Base-by-base conservation (phyloP, 2,888 invertebrate species). In the Ophion ventricosus region DNA sequence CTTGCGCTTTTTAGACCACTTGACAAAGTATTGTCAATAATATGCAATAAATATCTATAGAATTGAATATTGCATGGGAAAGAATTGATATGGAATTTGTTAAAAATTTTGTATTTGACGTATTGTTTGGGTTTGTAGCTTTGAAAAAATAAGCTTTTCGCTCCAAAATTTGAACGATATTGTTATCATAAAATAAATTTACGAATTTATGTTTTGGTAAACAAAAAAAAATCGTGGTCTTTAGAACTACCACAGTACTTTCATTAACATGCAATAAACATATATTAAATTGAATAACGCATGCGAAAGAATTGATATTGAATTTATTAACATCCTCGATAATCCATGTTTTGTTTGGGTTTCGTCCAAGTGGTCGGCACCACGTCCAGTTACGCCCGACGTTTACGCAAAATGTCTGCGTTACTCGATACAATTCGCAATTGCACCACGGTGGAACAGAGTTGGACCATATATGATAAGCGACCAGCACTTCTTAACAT, bases 401-500 rank as follows among this genome's bases (percentile, higher is more conserved):
- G 86, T 91, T 80, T 93, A 93, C 80, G 89, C 89, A 81, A 83
- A 85, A 29, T 93, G 93, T 84, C 85, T 93, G 8, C 89, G 84
- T 26, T 93, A 92, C 83, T 91, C 93, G 2, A 88, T 93, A 61
- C 86, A 89, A 61, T 90, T 91, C 57, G 91, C 89, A 61, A 56
- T 93, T 4, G 89, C 91, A 63, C 92, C 93, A 1, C 79, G 78
- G 2, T 93, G 93, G 93, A 93, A 92, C 82, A 90, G 87, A 85
- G 87, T 92, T 10, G 82, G 87, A 26, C 90, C 89, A 69, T 88
- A 90, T 49, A 87, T 92, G 40, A 75, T 91, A 25, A 85, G 86
- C 59, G 92, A 91, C 14, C 85, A 88, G 54, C 59, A 92, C 73
- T 93, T 93, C 82, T 87, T 91, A 23, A 85, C 80, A 2, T 80